Conservation (phyloP, 2,797 vertebrate species). For the Phoebastria nigripes region DNA sequence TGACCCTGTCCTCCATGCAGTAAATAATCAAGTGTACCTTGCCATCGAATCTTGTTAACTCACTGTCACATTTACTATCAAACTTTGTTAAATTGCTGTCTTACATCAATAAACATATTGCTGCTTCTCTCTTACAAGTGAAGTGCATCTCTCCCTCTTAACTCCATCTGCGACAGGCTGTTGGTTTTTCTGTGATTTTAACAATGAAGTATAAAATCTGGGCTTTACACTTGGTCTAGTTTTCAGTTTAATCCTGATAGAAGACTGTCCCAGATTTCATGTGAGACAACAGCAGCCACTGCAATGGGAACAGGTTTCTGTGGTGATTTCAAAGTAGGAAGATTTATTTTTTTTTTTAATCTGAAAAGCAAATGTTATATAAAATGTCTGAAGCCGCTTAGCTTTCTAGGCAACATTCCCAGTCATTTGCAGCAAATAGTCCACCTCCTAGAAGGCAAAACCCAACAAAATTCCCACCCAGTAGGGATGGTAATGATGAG, state of each 20-base stretch:
- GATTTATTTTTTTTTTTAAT: neutral
- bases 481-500: neutral
- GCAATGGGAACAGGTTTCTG: neutral
- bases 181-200: neutral
- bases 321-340: neutral
- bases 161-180: no score
- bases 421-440: neutral
- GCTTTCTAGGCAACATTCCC: neutral
- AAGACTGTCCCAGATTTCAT: neutral
- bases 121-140: no score
- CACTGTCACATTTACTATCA: no score
- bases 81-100: no score
- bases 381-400: neutral
- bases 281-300: neutral
- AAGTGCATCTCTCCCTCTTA: no score
- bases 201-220: neutral
- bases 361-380: neutral
- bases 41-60: no score
- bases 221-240: neutral
- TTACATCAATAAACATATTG: no score
- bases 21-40: no score
- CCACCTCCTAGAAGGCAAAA: neutral
- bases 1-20: no score
- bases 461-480: neutral
- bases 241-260: neutral